phyloP scores from a whole-genome alignment of 2,797 vertebrate species.

The Etheostoma nigrum region DNA sequence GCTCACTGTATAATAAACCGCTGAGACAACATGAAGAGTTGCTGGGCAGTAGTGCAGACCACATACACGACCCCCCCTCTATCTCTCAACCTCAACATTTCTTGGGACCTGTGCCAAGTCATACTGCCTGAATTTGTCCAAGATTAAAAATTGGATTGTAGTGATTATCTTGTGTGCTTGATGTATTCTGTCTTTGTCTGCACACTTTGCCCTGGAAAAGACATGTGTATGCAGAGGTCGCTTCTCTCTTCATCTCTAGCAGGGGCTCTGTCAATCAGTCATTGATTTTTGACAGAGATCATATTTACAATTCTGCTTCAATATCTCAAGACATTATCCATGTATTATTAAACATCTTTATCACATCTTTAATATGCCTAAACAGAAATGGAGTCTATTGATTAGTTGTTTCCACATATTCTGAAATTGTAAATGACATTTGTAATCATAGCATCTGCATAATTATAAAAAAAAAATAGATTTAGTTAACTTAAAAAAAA shows the following conservation, averaged over 20 bases:
- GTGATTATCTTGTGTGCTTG: neutral
- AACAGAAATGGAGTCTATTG: neutral
- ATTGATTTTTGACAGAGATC: slow-evolving; percentile 73
- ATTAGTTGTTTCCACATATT: slow-evolving; percentile 15
- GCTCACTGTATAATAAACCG: slow-evolving; percentile 24
- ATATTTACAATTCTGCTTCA: slow-evolving; percentile 67
- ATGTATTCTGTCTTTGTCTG: slow-evolving; percentile 2
- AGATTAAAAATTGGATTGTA: slow-evolving; percentile 17
- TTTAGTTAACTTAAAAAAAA: neutral
- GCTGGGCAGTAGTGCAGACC: slow-evolving; percentile 59
- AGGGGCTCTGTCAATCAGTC: slow-evolving; percentile 51
- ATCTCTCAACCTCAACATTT: slow-evolving; percentile 44
- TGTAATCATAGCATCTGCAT: neutral
- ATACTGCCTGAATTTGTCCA: slow-evolving; percentile 12
- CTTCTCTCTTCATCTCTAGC: slow-evolving; percentile 23
- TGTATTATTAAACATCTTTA: slow-evolving; percentile 19
- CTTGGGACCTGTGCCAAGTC: slow-evolving; percentile 28
- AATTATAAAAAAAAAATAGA: neutral
- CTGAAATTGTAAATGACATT: neutral
- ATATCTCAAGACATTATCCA: slow-evolving; percentile 53
- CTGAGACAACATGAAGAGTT: slow-evolving; percentile 35
- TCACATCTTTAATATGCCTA: slow-evolving; percentile 29
- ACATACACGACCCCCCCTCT: slow-evolving; percentile 27
- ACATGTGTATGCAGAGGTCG: slow-evolving; percentile 23
- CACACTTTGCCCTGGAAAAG: neutral